Evolutionary conservation across 2,888 invertebrate species (phyloP).

Genomic region (Drosophila kokeensis): DNA sequence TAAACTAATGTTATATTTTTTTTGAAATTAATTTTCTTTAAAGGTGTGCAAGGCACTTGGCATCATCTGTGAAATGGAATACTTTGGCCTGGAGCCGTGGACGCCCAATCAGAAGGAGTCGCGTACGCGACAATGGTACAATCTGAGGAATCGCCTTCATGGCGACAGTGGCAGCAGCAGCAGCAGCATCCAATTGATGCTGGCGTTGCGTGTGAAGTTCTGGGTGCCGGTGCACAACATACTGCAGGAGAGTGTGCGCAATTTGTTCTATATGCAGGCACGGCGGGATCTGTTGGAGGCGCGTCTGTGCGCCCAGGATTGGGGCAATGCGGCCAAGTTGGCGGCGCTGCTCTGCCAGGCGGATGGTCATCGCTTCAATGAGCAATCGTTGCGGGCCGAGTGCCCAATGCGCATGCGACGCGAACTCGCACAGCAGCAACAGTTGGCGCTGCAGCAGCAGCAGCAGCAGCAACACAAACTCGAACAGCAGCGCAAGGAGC

Average conservation of each 20-base stretch:
- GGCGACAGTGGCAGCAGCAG: conserved; percentile 81
- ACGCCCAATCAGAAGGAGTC: conserved; percentile 86
- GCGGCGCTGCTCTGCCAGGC: conserved; percentile 91
- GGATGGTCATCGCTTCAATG: conserved; percentile 83
- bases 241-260: conserved; percentile 92
- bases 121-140: conserved; percentile 93
- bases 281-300: conserved; percentile 91
- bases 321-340: conserved; percentile 89
- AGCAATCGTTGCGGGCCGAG: conserved; percentile 78
- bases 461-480: conserved; percentile 39
- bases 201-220: conserved; percentile 90
- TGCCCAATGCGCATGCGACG: conserved; percentile 81
- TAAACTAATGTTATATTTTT: background rate
- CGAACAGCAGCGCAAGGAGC: conserved; percentile 81
- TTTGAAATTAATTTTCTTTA: conserved; percentile 55
- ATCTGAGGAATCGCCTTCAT: conserved; percentile 89
- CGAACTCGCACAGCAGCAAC: conserved; percentile 71
- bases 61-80: conserved; percentile 94
- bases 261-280: conserved; percentile 94
- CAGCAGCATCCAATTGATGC: conserved; percentile 82
- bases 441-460: conserved; percentile 54
- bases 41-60: conserved; percentile 94
- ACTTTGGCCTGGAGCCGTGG: conserved; percentile 91
- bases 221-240: conserved; percentile 96
- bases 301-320: conserved; percentile 89